These are phyloP conservation scores for Drosophila pectinifera DNA, from an alignment of 1,140 invertebrate species.

Conservation along the genomic window DNA sequence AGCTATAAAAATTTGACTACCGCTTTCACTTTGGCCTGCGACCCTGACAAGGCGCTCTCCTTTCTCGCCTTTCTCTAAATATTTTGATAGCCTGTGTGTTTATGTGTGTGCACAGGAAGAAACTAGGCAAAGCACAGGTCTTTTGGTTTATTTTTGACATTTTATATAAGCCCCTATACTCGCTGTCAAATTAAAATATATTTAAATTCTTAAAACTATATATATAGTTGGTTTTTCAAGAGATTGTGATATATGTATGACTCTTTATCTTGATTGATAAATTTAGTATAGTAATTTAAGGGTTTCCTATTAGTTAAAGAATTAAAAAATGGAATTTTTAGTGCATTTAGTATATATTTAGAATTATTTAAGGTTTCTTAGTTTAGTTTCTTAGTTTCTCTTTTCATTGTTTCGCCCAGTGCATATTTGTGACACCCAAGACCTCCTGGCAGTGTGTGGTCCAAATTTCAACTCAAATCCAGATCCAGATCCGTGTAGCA, in stretches of 20 bases:
- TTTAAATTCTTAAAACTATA: background rate
- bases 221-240: background rate
- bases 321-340: too few species aligned
- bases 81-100: slow-evolving; percentile 74
- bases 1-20: slow-evolving; percentile 73
- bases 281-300: background rate
- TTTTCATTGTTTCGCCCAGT: background rate
- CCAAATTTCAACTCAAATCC: slow-evolving; percentile 31
- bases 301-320: too few species aligned
- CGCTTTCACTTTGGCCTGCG: slow-evolving; percentile 67
- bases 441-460: slow-evolving; percentile 68
- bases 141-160: background rate
- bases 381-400: too few species aligned
- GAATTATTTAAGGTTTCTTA: too few species aligned
- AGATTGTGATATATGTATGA: background rate
- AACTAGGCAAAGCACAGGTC: too few species aligned
- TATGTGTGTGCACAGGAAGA: slow-evolving; percentile 48
- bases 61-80: slow-evolving; percentile 73
- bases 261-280: background rate
- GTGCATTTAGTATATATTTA: too few species aligned
- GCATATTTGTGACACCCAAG: slow-evolving; percentile 48
- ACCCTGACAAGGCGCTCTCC: slow-evolving; percentile 24
- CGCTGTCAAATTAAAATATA: background rate
- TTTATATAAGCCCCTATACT: background rate
- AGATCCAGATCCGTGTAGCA: slow-evolving; percentile 9